Conservation (phyloP, 35 echinoderm and acorn worm species). For the Acanthaster planci region DNA sequence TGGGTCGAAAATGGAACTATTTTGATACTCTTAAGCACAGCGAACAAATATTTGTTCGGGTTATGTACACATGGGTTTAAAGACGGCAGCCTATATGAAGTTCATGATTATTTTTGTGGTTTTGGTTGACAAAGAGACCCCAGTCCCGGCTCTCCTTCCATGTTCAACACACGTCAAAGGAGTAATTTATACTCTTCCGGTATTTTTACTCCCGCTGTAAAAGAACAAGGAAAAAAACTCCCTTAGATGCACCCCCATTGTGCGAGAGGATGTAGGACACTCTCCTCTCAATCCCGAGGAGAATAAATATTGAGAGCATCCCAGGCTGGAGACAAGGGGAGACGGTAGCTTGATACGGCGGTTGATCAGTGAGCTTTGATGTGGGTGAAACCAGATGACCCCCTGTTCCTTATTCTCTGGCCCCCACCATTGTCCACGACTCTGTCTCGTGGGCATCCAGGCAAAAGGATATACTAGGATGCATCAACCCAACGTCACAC, state of each 20-base stretch:
- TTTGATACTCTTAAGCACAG: too few species aligned
- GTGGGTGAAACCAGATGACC: neutral
- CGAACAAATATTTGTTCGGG: too few species aligned
- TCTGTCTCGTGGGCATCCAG: neutral
- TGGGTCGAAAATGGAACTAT: too few species aligned
- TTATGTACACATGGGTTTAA: too few species aligned
- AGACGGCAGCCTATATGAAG: too few species aligned
- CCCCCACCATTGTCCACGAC: neutral
- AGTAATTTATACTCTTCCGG: neutral
- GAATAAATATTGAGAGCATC: neutral
- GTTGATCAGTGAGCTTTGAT: neutral
- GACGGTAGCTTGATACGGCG: neutral
- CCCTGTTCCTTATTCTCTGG: neutral
- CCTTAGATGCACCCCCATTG: neutral
- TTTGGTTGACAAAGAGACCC: too few species aligned
- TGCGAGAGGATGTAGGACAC: neutral
- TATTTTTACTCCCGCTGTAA: too few species aligned
- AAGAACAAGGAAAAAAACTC: too few species aligned
- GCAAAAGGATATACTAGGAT: neutral
- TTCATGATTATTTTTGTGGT: too few species aligned
- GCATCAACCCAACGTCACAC: neutral
- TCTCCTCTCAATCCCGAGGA: neutral
- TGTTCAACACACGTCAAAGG: conserved; percentile 4
- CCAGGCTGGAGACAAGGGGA: neutral
- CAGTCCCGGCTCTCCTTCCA: neutral